Evolutionary conservation across 1,140 invertebrate genomes (phyloP).

Genomic region (Psilanteris sp.): DNA sequence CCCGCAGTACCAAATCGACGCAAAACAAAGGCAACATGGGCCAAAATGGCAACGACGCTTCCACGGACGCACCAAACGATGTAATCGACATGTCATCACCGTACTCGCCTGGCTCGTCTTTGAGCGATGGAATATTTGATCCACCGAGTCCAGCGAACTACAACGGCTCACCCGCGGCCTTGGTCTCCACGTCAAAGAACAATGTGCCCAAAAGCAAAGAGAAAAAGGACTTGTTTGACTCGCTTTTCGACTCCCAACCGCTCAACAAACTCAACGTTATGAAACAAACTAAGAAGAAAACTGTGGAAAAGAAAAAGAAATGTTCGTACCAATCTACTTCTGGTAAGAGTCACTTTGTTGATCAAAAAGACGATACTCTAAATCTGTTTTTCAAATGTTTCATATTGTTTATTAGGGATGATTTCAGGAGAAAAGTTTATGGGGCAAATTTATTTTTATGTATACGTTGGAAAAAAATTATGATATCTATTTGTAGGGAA

Average conservation of each 20-base stretch:
- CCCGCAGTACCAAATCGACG: constrained; percentile 47
- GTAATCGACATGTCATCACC: constrained; percentile 88
- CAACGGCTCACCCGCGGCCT: constrained; percentile 70
- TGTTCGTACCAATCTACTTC: constrained; percentile 38
- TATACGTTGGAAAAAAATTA: too few relatives aligned
- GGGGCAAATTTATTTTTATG: too few relatives aligned
- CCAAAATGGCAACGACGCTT: constrained; percentile 77
- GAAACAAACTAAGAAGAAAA: constrained; percentile 75
- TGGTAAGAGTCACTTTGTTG: constrained; percentile 49
- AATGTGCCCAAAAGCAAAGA: constrained; percentile 73
- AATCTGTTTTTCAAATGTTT: not conserved
- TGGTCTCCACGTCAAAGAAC: constrained; percentile 61
- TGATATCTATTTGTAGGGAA: too few relatives aligned
- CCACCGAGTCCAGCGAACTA: constrained; percentile 83
- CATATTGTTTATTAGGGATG: too few relatives aligned
- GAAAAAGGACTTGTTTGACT: constrained; percentile 81
- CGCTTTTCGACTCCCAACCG: constrained; percentile 80
- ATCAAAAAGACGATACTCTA: constrained; percentile 26
- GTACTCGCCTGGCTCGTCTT: constrained; percentile 90
- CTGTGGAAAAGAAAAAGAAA: constrained; percentile 79
- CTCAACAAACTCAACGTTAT: constrained; percentile 65
- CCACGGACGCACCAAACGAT: constrained; percentile 72
- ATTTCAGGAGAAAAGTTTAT: too few relatives aligned
- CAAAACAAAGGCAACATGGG: constrained; percentile 70
- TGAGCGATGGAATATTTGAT: constrained; percentile 92